Base-by-base conservation (phyloP, 2,888 invertebrate genomes). In the Tethea ocularis region DNA sequence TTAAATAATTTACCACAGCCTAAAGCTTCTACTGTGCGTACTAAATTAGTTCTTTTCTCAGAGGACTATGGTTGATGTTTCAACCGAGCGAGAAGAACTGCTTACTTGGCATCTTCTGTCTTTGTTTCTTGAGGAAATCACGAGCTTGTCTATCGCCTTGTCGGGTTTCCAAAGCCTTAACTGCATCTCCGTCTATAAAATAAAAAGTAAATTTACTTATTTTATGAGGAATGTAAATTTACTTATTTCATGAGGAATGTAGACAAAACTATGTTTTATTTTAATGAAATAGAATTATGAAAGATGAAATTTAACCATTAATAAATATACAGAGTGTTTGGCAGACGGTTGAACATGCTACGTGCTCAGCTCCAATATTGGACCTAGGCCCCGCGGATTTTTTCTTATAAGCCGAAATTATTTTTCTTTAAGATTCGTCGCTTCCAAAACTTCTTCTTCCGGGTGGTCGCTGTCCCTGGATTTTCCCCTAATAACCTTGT, bases 91-190 rank as follows among this genome's bases (percentile, higher is more conserved):
- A 90, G 72, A 93, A 92, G 75, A 91, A 91, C 62, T 89, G 89
- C 63, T 86, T 88, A 65, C 81, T 75, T 0, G 93, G 91, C 74
- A 91, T 80, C 72, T 96, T 95, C 75, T 95, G 95, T 83, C 95
- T 95, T 67, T 96, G 94, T 83, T 95, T 97, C 84, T 97, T 97
- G 46, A 98, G 93, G 87, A 98, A 98, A 69, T 98, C 98, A 82
- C 95, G 95, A 22, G 98, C 98, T 86, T 96, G 95, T 83, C 96
- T 97, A 89, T 98, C 98, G 64, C 97, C 97, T 84, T 96, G 96
- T 57, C 98, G 93, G 58, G 95, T 95, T 81, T 97, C 97, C 67
- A 98, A 86, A 0, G 97, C 97, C 77, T 95, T 95, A 58, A 97
- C 89, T 10, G 96, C 95, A 70, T 96, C 96, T 29, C 95, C 95